Evolutionary conservation across 2,888 invertebrate genomes (phyloP), one percentile per base, ranked within the genome.

Genomic region (Rhagonycha lutea): DNA sequence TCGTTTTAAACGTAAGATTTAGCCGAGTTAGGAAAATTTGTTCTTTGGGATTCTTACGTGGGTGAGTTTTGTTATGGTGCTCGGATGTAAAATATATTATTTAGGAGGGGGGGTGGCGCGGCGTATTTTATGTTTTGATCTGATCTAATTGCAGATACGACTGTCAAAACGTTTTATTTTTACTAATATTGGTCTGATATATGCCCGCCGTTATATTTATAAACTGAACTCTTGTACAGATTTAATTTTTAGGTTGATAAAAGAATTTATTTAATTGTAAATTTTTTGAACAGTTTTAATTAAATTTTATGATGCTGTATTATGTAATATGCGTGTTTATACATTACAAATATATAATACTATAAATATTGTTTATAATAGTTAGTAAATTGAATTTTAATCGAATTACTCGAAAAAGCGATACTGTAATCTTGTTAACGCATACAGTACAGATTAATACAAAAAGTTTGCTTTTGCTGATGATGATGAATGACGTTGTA

Each of bases 281-380:
- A 65, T 65, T 47, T 47, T 47, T 65, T 65, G 63, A 65, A 24
- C 11, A 23, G 26, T 65, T 65, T 65, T 65, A 65, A 65, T 47
- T 47, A 47, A 47, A 47, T 47, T 47, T 47, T 47, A 47, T 47
- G 47, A 47, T 24, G 26, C 26, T 65, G 26, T 65, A 65, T 65
- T 65, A 65, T 26, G 63, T 65, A 65, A 65, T 65, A 26, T 65
- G 63, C 23, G 18, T 65, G 63, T 65, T 65, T 24, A 65, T 65
- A 65, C 23, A 65, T 47, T 47, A 47, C 47, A 47, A 47, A 47
- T 47, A 47, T 47, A 47, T 47, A 47, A 47, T 47, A 47, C 47
- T 65, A 65, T 26, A 24, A 65, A 65, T 65, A 65, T 65, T 65
- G 63, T 65, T 65, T 65, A 65, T 65, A 65, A 65, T 65, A 65